Base-by-base conservation (phyloP, 2,888 invertebrate genomes). In the Galeopsomyia nigrocyanea region DNA sequence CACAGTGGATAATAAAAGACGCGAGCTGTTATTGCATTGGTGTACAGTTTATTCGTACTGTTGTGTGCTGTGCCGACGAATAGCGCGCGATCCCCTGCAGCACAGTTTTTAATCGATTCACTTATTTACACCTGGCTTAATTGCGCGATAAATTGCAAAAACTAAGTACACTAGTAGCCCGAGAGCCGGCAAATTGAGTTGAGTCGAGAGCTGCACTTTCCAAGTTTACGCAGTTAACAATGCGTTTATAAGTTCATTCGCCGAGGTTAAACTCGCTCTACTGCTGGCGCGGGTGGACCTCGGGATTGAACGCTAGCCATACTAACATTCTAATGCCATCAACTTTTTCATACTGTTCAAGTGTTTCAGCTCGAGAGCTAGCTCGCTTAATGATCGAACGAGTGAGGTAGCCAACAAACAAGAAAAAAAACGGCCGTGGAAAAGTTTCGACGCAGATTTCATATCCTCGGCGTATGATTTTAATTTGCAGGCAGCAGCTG, bases 1-100 rank as follows among this genome's bases (percentile, higher is more conserved):
- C n/a, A 26, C 14, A n/a, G 60, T 51, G 53, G 39, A 68, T 60
- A 68, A 58, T 79, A 80, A 80, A 78, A 77, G 26, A 67, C 64
- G 31, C 50, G 65, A 55, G 55, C 21, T 70, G 50, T 66, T 22
- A 66, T 46, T 39, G 56, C 47, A 57, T 39, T 51, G 39, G 7
- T 46, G 26, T 49, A 61, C 56, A 61, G 39, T 55, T 53, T 47
- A 47, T 55, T 61, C n/a, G n/a, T n/a, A n/a, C n/a, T 31, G 53
- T 47, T 46, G 5, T 21, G 26, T 5, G 26, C 5, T 26, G 26
- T 5, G 26, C 26, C 14, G 2, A n/a, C 21, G 6, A 60, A 21
- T n/a, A 55, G 21, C n/a, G 56, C n/a, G 13, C 19, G 14, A 61
- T 26, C 26, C 26, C 26, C 61, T 53, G 53, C 46, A 61, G 55